Evolutionary conservation across 2,888 invertebrate species (phyloP).

Genomic region (Diarsia rubi): DNA sequence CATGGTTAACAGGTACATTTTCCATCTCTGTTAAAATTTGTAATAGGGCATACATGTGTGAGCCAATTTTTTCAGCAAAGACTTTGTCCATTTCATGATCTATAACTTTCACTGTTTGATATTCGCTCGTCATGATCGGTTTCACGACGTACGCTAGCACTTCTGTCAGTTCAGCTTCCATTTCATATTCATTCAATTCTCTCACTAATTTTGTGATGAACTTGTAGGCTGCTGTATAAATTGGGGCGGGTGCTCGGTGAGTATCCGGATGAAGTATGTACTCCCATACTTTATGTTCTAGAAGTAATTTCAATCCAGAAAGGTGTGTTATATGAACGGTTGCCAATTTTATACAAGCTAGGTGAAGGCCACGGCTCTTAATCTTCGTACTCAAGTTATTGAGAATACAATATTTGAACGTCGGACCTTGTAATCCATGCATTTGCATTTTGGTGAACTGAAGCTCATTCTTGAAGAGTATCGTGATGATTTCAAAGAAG

Average conservation of each 20-base stretch:
- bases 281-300: constrained; percentile 67
- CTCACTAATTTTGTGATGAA: constrained; percentile 69
- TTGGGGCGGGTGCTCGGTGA: constrained; percentile 49
- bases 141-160: constrained; percentile 65
- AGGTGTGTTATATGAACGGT: constrained; percentile 66
- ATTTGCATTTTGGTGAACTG: constrained; percentile 72
- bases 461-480: constrained; percentile 72
- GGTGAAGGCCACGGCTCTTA: constrained; percentile 56
- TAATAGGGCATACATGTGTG: constrained; percentile 61
- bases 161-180: constrained; percentile 66
- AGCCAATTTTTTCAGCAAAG: constrained; percentile 60
- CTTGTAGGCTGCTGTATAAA: constrained; percentile 63
- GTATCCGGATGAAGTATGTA: constrained; percentile 55
- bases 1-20: constrained; percentile 61
- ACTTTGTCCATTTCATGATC: constrained; percentile 62
- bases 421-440: constrained; percentile 59
- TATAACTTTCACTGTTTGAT: constrained; percentile 53
- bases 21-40: constrained; percentile 63
- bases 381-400: constrained; percentile 45
- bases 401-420: constrained; percentile 53
- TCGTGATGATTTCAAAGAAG: constrained; percentile 66
- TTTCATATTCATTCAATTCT: constrained; percentile 69
- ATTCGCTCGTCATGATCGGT: constrained; percentile 66
- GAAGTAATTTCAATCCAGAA: constrained; percentile 67
- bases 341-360: constrained; percentile 64